Evolutionary conservation across 2,113 vertebrate species (phyloP).

Genomic region (Nestor notabilis): DNA sequence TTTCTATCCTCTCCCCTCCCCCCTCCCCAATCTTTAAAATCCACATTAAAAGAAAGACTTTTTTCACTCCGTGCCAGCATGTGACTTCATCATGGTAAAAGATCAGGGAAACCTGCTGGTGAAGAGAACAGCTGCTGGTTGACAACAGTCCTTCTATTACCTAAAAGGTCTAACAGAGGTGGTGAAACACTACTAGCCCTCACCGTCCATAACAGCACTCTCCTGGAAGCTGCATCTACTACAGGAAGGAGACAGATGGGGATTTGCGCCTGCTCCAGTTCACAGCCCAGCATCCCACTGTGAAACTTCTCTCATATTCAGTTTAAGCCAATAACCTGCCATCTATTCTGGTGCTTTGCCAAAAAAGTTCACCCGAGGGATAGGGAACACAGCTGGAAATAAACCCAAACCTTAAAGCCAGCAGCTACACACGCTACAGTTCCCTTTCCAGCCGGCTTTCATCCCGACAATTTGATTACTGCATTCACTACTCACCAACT

Average conservation of each 20-base stretch:
- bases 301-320: not conserved
- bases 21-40: not conserved
- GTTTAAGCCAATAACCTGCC: not conserved
- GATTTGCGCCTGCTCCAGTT: not conserved
- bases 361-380: not conserved
- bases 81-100: not conserved
- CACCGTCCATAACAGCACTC: not conserved
- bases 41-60: not conserved
- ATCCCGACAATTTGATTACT: not conserved
- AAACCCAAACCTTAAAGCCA: not conserved
- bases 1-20: accelerated
- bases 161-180: not conserved
- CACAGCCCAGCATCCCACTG: not conserved
- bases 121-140: not conserved
- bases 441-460: not conserved
- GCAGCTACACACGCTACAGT: not conserved
- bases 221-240: not conserved
- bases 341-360: not conserved
- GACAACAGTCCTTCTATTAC: not conserved
- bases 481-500: constrained; percentile 84
- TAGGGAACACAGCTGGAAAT: not conserved
- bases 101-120: not conserved
- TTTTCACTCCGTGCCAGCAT: not conserved
- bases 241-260: not conserved
- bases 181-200: not conserved